Evolutionary conservation across 2,797 vertebrate genomes (phyloP).

Genomic region (Meriones psammophilus): DNA sequence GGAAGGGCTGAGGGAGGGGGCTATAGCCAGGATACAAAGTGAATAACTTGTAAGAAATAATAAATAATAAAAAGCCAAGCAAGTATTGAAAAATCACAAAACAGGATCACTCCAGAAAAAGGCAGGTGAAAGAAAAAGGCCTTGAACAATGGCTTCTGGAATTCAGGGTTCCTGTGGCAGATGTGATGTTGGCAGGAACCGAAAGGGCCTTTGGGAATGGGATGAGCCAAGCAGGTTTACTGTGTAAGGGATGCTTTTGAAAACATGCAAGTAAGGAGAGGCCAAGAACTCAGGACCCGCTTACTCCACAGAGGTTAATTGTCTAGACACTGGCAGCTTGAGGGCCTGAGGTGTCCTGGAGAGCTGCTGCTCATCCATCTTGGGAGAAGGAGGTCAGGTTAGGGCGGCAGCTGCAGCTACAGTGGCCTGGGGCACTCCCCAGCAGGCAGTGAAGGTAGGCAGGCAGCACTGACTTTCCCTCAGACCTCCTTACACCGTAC

Average conservation of each 20-base stretch:
- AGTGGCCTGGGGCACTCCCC: not conserved
- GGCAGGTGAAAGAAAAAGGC: not conserved
- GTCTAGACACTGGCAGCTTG: not conserved
- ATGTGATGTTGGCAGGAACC: not conserved
- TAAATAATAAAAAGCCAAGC: not conserved
- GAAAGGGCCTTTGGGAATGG: not conserved
- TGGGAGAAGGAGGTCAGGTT: not conserved
- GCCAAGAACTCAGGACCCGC: not conserved
- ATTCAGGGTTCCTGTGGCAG: not conserved
- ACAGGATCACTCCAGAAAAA: not conserved
- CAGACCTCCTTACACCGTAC: not conserved
- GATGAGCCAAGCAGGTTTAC: not conserved
- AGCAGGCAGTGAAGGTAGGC: too few relatives aligned
- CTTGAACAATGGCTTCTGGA: not conserved
- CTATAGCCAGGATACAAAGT: too few relatives aligned
- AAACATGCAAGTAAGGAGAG: not conserved
- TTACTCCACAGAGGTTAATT: too few relatives aligned
- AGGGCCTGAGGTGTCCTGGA: not conserved
- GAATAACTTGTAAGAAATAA: too few relatives aligned
- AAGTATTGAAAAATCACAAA: not conserved
- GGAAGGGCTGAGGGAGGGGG: too few relatives aligned
- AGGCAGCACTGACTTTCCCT: fast-evolving
- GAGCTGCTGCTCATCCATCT: not conserved
- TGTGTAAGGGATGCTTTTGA: not conserved
- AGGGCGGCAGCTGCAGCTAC: not conserved